Conservation (phyloP, 2,888 invertebrate species). For the Gasteruption jaculator region DNA sequence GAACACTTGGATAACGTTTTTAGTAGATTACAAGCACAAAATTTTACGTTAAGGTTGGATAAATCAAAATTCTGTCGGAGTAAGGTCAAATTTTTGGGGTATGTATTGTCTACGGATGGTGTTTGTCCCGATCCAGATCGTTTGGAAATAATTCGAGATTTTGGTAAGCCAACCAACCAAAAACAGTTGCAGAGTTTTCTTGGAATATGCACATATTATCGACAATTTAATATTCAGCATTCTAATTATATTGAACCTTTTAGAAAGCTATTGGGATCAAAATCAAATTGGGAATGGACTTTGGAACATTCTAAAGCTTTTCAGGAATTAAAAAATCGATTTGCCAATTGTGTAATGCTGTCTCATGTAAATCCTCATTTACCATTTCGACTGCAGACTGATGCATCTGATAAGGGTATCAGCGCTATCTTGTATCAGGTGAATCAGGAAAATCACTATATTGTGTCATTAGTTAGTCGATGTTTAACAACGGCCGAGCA, state of each 20-base stretch:
- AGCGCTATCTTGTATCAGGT: slow-evolving; percentile 21
- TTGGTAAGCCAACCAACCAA: slow-evolving; percentile 24
- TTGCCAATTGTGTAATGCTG: slow-evolving; percentile 14
- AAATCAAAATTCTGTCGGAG: slow-evolving; percentile 28
- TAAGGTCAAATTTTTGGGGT: slow-evolving; percentile 25
- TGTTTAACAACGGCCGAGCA: slow-evolving; percentile 18
- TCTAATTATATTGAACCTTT: slow-evolving; percentile 14
- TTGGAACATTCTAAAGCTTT: slow-evolving; percentile 10
- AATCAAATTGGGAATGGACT: slow-evolving; percentile 14
- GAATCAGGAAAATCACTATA: slow-evolving; percentile 1
- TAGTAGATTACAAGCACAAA: slow-evolving; percentile 19
- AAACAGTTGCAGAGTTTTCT: slow-evolving; percentile 25
- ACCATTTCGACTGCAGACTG: slow-evolving; percentile 17
- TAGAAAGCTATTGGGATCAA: slow-evolving; percentile 7
- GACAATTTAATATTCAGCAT: slow-evolving; percentile 7
- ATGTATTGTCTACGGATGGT: slow-evolving; percentile 15
- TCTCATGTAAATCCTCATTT: slow-evolving; percentile 3
- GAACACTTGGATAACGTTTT: slow-evolving; percentile 26
- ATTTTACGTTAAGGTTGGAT: slow-evolving; percentile 27
- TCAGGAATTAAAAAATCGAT: slow-evolving; percentile 11
- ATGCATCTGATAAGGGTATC: slow-evolving; percentile 17
- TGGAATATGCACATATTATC: slow-evolving; percentile 14
- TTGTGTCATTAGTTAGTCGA: slow-evolving; percentile 26
- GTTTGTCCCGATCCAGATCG: slow-evolving; percentile 12
- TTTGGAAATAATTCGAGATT: slow-evolving; percentile 23